Evolutionary conservation across 1,140 invertebrate species (phyloP).

Genomic region (Drosophila melanica): DNA sequence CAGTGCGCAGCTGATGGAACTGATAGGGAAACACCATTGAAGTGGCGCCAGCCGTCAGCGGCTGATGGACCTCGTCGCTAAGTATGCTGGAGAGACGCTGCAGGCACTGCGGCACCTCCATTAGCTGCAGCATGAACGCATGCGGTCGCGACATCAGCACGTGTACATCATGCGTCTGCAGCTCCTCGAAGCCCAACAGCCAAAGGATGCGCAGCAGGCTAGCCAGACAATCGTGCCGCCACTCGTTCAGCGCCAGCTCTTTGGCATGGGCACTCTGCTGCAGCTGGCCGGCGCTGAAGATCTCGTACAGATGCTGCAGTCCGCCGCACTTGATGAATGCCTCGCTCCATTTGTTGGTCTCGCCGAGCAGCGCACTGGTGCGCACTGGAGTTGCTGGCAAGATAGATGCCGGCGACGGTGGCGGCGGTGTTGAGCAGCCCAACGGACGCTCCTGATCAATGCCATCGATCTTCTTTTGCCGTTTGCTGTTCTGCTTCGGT

Average conservation of each 20-base stretch:
- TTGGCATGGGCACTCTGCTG: constrained; percentile 86
- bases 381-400: constrained; percentile 20
- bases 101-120: constrained; percentile 92
- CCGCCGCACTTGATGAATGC: constrained; percentile 94
- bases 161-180: constrained; percentile 87
- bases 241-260: constrained; percentile 90
- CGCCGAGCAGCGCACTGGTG: constrained; percentile 30
- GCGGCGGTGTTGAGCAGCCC: constrained; percentile 56
- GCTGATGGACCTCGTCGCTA: constrained; percentile 91
- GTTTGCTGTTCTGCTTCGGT: constrained; percentile 70
- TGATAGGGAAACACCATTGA: constrained; percentile 87
- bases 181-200: constrained; percentile 91
- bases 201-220: constrained; percentile 91
- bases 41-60: constrained; percentile 51
- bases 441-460: constrained; percentile 54
- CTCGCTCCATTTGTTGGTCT: constrained; percentile 87
- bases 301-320: constrained; percentile 93
- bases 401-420: constrained; percentile 25
- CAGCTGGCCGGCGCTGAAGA: constrained; percentile 93
- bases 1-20: constrained; percentile 91
- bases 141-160: constrained; percentile 87
- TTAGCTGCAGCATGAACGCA: constrained; percentile 90
- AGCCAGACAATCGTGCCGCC: constrained; percentile 97
- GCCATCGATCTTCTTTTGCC: constrained; percentile 65
- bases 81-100: constrained; percentile 93